A percentile compares a stretch with the other conserved stretches of the same genome.
Conservation (phyloP, 2,888 invertebrate genomes). For the Drosophila peninsularis region DNA sequence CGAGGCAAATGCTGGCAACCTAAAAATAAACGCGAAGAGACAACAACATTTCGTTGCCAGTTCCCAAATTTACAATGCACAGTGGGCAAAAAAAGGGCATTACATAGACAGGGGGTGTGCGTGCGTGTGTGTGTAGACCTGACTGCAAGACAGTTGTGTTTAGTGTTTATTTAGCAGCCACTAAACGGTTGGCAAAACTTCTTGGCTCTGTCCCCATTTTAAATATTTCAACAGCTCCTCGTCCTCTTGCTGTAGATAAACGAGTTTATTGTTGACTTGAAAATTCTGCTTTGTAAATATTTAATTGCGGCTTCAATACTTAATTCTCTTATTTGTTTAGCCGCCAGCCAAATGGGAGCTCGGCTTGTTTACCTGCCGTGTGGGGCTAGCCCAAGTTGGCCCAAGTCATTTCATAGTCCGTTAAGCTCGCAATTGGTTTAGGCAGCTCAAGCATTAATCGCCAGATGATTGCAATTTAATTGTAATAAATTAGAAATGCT, state of each 20-base stretch:
- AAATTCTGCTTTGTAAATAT: slow-evolving; percentile 64
- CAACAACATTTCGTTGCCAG: slow-evolving; percentile 38
- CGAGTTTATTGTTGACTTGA: slow-evolving; percentile 37
- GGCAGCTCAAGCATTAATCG: neutral
- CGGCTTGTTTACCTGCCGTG: slow-evolving; percentile 15
- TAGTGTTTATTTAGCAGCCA: slow-evolving; percentile 49
- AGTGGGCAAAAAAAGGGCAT: slow-evolving; percentile 26
- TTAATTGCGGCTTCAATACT: slow-evolving; percentile 59
- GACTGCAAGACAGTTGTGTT: slow-evolving; percentile 16
- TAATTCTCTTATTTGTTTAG: slow-evolving; percentile 35
- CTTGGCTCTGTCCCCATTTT: slow-evolving; percentile 35
- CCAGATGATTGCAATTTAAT: neutral
- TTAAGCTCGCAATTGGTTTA: slow-evolving; percentile 7
- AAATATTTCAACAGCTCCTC: slow-evolving; percentile 77
- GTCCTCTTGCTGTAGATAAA: too few species aligned
- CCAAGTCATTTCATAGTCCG: slow-evolving; percentile 30
- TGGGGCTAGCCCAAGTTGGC: slow-evolving; percentile 15
- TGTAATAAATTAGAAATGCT: neutral
- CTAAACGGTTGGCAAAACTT: slow-evolving; percentile 52
- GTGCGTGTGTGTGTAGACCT: neutral
- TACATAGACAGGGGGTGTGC: slow-evolving; percentile 32
- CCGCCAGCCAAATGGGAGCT: slow-evolving; percentile 8
- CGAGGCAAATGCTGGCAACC: slow-evolving; percentile 44
- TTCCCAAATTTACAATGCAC: slow-evolving; percentile 60
- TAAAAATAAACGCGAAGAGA: slow-evolving; percentile 33